A percentile compares a stretch with the other conserved stretches of the same genome.
Evolutionary conservation across 2,113 vertebrate genomes (phyloP).

Genomic region (Pelmatolapia mariae): DNA sequence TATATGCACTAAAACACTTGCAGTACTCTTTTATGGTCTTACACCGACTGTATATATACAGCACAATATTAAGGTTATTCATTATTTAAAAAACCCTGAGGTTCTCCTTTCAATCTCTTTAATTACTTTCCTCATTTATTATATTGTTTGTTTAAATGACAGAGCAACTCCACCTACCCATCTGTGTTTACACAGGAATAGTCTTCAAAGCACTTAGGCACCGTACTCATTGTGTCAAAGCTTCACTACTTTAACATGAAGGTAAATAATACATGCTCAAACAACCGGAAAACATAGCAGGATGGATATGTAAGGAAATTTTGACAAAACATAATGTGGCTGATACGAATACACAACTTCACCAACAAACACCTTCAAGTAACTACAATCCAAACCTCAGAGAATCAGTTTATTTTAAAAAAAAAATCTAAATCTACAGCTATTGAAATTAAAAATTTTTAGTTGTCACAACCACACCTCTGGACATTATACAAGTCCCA

Average conservation of each 20-base stretch:
- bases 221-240: background rate
- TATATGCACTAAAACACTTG: background rate
- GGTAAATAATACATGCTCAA: background rate
- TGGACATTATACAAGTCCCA: background rate
- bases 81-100: background rate
- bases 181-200: background rate
- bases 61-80: background rate
- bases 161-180: background rate
- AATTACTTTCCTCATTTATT: background rate
- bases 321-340: background rate
- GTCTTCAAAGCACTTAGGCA: background rate
- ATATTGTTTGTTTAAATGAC: background rate
- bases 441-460: background rate
- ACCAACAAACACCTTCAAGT: background rate
- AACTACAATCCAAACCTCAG: background rate
- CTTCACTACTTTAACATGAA: background rate
- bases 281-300: background rate
- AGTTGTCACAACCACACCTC: background rate
- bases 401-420: rapidly evolving
- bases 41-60: background rate
- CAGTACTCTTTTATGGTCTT: background rate
- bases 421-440: background rate
- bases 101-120: background rate
- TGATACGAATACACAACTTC: background rate
- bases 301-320: background rate